phyloP scores from a whole-genome alignment of 2,113 vertebrate species.

The Tetraodon nigroviridis region DNA sequence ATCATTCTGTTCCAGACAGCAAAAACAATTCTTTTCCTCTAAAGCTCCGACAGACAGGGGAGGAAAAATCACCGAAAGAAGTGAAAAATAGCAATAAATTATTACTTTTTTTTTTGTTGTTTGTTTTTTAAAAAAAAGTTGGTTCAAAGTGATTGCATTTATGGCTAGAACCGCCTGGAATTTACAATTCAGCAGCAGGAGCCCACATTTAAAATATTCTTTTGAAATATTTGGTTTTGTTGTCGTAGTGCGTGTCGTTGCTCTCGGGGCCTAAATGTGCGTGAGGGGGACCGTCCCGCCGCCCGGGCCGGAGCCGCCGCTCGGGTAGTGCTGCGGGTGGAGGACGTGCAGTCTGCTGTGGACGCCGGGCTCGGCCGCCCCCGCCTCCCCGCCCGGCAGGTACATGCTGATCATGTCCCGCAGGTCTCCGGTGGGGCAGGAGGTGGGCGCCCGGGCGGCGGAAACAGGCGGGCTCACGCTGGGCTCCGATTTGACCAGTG shows the following conservation, averaged over 20 bases:
- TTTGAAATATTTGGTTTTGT: conserved; percentile 73
- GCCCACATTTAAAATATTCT: conserved; percentile 61
- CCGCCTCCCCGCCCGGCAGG: conserved; percentile 75
- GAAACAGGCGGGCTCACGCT: conserved; percentile 89
- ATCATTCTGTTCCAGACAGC: conserved; percentile 63
- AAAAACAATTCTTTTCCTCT: conserved; percentile 37
- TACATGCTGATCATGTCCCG: conserved; percentile 99
- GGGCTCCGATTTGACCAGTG: conserved; percentile 91
- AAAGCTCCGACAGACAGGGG: conserved; percentile 55
- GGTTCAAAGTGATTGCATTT: conserved; percentile 68
- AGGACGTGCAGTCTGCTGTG: conserved; percentile 90
- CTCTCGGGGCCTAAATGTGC: conserved; percentile 79
- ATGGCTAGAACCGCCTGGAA: conserved; percentile 73
- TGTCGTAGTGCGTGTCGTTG: conserved; percentile 42
- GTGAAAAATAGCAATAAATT: conserved; percentile 19
- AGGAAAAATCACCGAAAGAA: conserved; percentile 20
- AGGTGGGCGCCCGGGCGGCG: conserved; percentile 74
- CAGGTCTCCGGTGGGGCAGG: conserved; percentile 91
- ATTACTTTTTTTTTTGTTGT: background rate
- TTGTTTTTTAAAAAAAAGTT: conserved; percentile 62
- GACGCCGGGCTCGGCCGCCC: conserved; percentile 82
- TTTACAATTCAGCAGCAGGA: conserved; percentile 76
- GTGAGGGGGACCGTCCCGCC: conserved; percentile 94
- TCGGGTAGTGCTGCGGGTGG: conserved; percentile 90
- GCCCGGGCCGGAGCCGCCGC: conserved; percentile 81